A percentile compares a stretch with the other conserved stretches of the same genome.
Evolutionary conservation across 1,140 invertebrate species (phyloP).

Genomic region (Drosophila punjabiensis): DNA sequence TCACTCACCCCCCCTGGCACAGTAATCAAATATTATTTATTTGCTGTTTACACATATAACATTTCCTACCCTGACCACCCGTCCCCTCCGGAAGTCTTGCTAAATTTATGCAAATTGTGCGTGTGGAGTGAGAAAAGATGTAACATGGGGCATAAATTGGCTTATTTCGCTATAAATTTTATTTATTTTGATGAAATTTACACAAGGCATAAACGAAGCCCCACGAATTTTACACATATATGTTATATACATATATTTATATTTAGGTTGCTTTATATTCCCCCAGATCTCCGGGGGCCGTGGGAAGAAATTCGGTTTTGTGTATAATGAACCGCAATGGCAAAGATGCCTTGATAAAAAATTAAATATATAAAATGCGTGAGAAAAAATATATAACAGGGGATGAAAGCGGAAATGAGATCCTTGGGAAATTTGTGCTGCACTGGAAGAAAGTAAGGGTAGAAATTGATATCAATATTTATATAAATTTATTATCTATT

Average conservation of each 20-base stretch:
- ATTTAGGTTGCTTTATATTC: not conserved
- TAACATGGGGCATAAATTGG: slow-evolving; percentile 79
- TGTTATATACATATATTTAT: not conserved
- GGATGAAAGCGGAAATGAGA: slow-evolving; percentile 41
- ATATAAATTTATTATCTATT: too few species aligned
- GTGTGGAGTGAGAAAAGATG: slow-evolving; percentile 44
- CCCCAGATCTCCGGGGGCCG: slow-evolving; percentile 20
- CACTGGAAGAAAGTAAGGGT: not conserved
- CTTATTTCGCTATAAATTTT: slow-evolving; percentile 83
- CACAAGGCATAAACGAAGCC: slow-evolving; percentile 55
- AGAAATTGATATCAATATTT: too few species aligned
- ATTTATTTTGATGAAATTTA: slow-evolving; percentile 84
- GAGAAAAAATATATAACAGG: slow-evolving; percentile 48
- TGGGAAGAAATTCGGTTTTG: slow-evolving; percentile 21
- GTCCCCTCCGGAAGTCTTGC: slow-evolving; percentile 10
- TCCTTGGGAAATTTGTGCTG: slow-evolving; percentile 23
- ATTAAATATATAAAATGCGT: slow-evolving; percentile 80
- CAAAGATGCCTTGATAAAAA: slow-evolving; percentile 59
- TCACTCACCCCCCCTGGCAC: not conserved
- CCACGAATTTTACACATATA: slow-evolving; percentile 2
- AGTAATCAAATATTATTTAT: slow-evolving; percentile 83
- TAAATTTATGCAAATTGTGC: slow-evolving; percentile 81
- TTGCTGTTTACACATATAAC: slow-evolving; percentile 78
- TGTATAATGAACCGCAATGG: slow-evolving; percentile 72
- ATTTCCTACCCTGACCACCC: slow-evolving; percentile 41